phyloP scores from a whole-genome alignment of 2,888 invertebrate genomes.

The Eurytoma adleriae region DNA sequence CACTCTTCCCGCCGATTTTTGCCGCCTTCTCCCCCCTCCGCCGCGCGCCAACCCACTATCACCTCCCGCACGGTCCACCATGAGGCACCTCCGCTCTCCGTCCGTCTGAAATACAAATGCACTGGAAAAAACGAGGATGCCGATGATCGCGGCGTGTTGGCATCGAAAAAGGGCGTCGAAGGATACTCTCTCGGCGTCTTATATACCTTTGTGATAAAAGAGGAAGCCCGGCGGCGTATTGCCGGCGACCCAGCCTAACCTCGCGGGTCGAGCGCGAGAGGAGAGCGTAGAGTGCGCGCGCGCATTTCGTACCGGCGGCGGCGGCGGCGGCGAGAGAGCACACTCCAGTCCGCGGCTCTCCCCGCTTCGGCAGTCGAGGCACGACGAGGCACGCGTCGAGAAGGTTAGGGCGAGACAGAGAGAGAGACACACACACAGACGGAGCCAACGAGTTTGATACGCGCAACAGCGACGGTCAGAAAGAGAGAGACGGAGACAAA shows the following conservation, averaged over 20 bases:
- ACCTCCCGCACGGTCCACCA: not conserved
- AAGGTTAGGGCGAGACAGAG: conserved; percentile 21
- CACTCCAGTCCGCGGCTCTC: not conserved
- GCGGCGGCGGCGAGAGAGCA: conserved; percentile 12
- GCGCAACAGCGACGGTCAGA: not conserved
- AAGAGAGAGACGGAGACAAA: conserved; percentile 13
- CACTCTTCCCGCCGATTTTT: conserved; percentile 40
- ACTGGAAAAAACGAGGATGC: not conserved
- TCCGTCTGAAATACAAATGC: not conserved
- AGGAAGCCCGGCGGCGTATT: not conserved
- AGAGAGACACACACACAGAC: conserved; percentile 5
- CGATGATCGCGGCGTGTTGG: not conserved
- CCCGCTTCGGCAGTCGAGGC: conserved; percentile 45
- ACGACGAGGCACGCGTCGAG: conserved; percentile 54
- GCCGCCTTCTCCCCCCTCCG: conserved; percentile 29
- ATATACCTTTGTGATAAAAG: not conserved
- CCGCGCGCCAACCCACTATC: not conserved
- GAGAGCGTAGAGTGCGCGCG: conserved; percentile 30
- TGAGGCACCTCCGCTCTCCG: not conserved
- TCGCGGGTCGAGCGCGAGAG: not conserved
- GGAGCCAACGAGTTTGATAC: too few species aligned
- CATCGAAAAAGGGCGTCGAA: too few species aligned
- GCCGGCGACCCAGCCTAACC: conserved; percentile 49
- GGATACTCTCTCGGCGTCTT: not conserved
- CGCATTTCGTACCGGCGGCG: conserved; percentile 36